Evolutionary conservation across 2,113 vertebrate genomes (phyloP).

Genomic region (Erpornis zantholeuca): DNA sequence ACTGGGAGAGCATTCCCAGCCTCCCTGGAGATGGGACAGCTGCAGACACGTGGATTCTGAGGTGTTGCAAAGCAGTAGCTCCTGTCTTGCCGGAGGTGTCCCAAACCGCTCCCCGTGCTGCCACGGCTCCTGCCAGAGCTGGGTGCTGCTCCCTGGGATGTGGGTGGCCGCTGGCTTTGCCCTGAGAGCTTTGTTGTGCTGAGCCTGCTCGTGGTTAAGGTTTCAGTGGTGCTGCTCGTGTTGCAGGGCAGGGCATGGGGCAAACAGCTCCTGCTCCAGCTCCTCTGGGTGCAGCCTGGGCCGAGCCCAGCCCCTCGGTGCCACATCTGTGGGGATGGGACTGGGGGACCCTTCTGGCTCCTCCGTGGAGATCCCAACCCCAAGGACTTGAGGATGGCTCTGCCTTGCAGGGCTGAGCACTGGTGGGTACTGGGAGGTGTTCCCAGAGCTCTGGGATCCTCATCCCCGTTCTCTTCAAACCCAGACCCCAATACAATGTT

Average conservation of each 20-base stretch:
- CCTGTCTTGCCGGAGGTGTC: rapidly evolving
- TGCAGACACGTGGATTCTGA: rapidly evolving
- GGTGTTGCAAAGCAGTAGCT: neutral
- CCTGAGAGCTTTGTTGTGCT: rapidly evolving
- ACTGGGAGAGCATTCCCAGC: neutral
- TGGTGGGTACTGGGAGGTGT: rapidly evolving
- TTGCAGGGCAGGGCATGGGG: neutral
- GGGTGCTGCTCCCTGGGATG: neutral
- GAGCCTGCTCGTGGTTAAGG: neutral
- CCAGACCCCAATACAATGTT: rapidly evolving
- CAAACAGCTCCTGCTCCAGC: neutral
- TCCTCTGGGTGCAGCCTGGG: neutral
- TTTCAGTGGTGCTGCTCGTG: neutral
- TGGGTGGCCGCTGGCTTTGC: neutral
- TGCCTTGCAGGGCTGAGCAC: neutral
- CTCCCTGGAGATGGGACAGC: rapidly evolving
- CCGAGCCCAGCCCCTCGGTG: rapidly evolving
- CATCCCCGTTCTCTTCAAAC: neutral
- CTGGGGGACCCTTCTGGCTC: neutral
- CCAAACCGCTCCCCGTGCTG: rapidly evolving
- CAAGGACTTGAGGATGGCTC: rapidly evolving
- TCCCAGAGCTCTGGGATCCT: neutral
- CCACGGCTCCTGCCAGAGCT: too few species aligned
- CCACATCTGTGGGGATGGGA: neutral
- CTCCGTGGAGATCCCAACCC: rapidly evolving